Conservation (phyloP, 2,888 invertebrate genomes). For the Amphipoea oculea region DNA sequence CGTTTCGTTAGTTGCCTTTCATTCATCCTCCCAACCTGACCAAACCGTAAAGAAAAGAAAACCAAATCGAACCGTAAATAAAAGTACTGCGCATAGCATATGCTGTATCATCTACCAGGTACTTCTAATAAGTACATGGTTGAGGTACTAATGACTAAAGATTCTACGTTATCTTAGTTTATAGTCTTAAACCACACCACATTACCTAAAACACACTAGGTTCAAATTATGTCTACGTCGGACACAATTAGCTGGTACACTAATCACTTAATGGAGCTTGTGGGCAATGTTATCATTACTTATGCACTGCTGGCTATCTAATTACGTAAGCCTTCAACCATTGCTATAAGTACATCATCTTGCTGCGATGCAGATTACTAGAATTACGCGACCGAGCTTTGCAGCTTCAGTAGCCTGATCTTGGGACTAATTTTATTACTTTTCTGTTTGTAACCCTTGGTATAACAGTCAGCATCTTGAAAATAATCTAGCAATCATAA, state of each 20-base stretch:
- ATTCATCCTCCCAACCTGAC: not conserved
- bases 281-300: constrained; percentile 51
- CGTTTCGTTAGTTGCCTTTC: not conserved
- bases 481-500: not conserved
- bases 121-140: not conserved
- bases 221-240: constrained; percentile 29
- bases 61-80: not conserved
- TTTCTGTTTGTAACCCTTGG: not conserved
- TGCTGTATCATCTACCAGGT: not conserved
- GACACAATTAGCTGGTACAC: constrained; percentile 51
- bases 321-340: constrained; percentile 26
- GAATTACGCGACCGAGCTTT: constrained; percentile 1
- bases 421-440: not conserved
- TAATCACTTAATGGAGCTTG: constrained; percentile 62
- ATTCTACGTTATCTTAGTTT: not conserved
- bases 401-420: not conserved
- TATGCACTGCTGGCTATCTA: constrained; percentile 34
- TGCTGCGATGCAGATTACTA: constrained; percentile 3
- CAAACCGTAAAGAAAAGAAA: not conserved
- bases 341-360: constrained; percentile 1
- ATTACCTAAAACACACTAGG: constrained; percentile 4
- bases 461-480: not conserved
- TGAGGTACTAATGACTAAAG: not conserved
- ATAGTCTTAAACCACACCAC: not conserved
- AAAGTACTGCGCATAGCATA: not conserved